These are phyloP conservation scores for Theropithecus gelada DNA, from an alignment of 2,113 vertebrate species.

Conservation along the genomic window DNA sequence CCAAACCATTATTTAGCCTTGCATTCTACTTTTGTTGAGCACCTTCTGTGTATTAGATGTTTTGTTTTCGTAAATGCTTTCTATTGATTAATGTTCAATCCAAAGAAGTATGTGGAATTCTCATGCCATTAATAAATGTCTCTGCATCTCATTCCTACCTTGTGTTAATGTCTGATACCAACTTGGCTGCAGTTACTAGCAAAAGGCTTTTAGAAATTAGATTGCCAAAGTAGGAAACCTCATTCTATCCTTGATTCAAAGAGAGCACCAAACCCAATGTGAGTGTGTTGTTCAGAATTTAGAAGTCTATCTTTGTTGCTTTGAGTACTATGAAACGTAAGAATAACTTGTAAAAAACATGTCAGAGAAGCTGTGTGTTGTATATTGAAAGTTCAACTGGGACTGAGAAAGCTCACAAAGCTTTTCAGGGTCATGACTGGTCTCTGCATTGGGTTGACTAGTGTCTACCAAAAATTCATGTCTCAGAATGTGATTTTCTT, in stretches of 20 bases:
- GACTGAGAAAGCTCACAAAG: conserved; percentile 77
- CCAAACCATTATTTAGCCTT: not conserved
- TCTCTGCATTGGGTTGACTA: not conserved
- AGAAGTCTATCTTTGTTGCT: conserved; percentile 72
- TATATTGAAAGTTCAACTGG: conserved; percentile 48
- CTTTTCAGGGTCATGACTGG: conserved; percentile 64
- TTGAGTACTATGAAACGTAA: conserved; percentile 68
- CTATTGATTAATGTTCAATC: not conserved
- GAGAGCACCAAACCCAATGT: conserved; percentile 46
- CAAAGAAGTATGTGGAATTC: not conserved
- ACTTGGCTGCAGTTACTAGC: not conserved
- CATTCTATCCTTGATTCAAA: conserved; percentile 67
- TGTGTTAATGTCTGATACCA: not conserved
- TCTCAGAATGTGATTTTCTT: not conserved
- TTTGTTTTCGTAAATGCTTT: not conserved
- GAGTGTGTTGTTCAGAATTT: conserved; percentile 54
- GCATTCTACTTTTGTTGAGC: not conserved
- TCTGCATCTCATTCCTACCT: not conserved
- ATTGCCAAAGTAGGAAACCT: conserved; percentile 60
- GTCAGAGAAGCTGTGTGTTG: conserved; percentile 35
- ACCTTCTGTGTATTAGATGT: not conserved
- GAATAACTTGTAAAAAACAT: conserved; percentile 71
- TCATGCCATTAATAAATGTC: not conserved
- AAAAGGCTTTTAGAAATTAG: not conserved
- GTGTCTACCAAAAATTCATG: not conserved